Base-by-base conservation (phyloP, 1,140 invertebrate species). In the Pseudomyrmex concolor region DNA sequence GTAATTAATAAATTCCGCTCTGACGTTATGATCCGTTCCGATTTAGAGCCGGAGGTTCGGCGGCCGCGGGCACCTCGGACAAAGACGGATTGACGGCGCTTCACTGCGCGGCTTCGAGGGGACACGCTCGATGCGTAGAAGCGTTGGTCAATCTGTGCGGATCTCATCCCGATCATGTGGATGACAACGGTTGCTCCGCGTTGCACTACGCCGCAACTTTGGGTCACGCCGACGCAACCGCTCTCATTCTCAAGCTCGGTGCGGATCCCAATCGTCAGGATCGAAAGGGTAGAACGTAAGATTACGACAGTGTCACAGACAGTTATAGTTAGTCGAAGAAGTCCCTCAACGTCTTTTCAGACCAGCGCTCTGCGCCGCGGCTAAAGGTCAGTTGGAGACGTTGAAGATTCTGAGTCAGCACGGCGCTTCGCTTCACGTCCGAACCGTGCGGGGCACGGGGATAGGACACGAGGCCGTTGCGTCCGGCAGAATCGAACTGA, bases 181-280 rank as follows among this genome's bases (percentile, higher is more conserved):
- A 99, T 92, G 96, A 96, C 13, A 98, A 99, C 90, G 98, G 98
- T 1, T 99, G 99, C 91, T 99, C 99, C 1, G 97, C 99, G 0
- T 93, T 99, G 2, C 99, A 99, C 93, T 99, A 99, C 92, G 97
- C 99, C 2, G 98, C 98, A 0, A 99, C 98, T 0, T 94, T 99
- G 66, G 98, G 99, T 0, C 99, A 99, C 92, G 97, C 98, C 0
- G 98, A 99, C 91, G 97, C 98, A 57, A 99, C 98, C 0, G 96
- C 97, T n/a, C 94, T 98, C 0, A 94, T 99, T 43, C 94, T 99
- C 1, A 96, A 97, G 84, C 96, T 98, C 67, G 98, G 98, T 3
- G 97, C 98, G 2, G 96, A 99, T 94, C 96, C 98, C 0, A 98
- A 99, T 94, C 95, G 98, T 45, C 98, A 99, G 92, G 99, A 99